Percentiles rank a stretch among this genome's conserved stretches.
phyloP scores from a whole-genome alignment of 2,888 invertebrate species.

The Baccha elongata region DNA sequence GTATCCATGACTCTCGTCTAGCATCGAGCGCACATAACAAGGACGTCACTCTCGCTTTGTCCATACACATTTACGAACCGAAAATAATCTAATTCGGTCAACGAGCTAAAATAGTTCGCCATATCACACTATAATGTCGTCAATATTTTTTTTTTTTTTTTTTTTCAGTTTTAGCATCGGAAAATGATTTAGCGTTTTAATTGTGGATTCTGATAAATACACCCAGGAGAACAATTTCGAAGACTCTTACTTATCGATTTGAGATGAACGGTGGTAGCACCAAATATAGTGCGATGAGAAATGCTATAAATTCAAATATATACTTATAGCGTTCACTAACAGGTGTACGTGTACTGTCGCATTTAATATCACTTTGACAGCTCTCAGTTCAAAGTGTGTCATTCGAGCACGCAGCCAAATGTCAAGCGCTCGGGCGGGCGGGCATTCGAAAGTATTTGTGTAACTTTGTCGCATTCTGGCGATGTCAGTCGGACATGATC shows the following conservation, averaged over 20 bases:
- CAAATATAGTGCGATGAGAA: conserved; percentile 69
- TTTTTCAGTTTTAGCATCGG: conserved; percentile 11
- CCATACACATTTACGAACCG: conserved; percentile 21
- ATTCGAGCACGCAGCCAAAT: conserved; percentile 31
- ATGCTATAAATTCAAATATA: conserved; percentile 27
- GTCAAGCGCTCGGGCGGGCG: conserved; percentile 1
- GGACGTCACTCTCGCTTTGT: conserved; percentile 55
- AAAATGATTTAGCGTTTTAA: conserved; percentile 59
- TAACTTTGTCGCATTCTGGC: conserved; percentile 18
- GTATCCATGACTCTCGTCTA: conserved; percentile 56
- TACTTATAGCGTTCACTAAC: conserved; percentile 30
- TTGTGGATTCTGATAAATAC: conserved; percentile 63
- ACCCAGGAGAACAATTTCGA: conserved; percentile 6
- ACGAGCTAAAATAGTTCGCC: conserved; percentile 52
- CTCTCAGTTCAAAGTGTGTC: conserved; percentile 52
- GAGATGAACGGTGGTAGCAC: conserved; percentile 21
- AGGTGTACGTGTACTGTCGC: conserved; percentile 53
- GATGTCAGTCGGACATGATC: conserved; percentile 48
- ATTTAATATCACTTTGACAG: conserved; percentile 24
- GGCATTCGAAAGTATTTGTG: conserved; percentile 21
- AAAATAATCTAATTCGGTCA: conserved; percentile 54
- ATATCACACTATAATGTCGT: conserved; percentile 35
- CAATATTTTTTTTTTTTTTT: conserved; percentile 42
- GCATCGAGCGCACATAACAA: conserved; percentile 37
- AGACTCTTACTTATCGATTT: too few species aligned